Evolutionary conservation across 64 coral and sea anemone species (phyloP), one percentile per base, ranked within the genome.

Genomic region (Hydrozoanthus tunicans): DNA sequence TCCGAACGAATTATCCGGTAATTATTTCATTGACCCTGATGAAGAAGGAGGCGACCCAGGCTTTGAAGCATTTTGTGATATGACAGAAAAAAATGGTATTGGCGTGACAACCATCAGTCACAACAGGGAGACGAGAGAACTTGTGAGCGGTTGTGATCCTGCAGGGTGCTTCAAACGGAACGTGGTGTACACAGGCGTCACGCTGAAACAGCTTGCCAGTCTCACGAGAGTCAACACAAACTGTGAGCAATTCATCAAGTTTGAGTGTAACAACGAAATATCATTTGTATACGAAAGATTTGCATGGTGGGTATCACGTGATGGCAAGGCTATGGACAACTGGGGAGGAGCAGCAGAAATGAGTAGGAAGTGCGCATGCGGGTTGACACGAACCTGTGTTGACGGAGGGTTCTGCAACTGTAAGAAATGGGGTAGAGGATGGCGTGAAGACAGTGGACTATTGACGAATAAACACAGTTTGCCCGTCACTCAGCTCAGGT

Each of bases 221-320:
- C 64, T 86, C 13, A 72, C 83, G 17, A 70, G 9, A 55, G n/a
- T 72, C 3, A n/a, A 32, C 10, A 14, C 64, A 1, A n/a, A 54
- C 83, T 86, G 83, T 56, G 83, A 86, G n/a, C 83, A 86, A 51
- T 86, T 68, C 63, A 14, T 85, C 27, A 85, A 25, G 54, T 85
- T 64, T 6, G 58, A 11, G 13, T 83, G 80, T 6, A 5, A 58
- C 3, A n/a, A 53, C 17, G 9, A 32, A 80, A 56, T 14, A 13
- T 70, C 7, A 4, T 81, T 81, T 1, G 13, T 7, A 68, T 53
- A n/a, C 3, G 6, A 9, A 2, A 8, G 68, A 14, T 6, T 4
- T 73, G 53, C 43, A 9, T 75, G 85, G 57, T 73, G 58, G 26
- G 1, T 23, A 51, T 58, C 86, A 89, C 69, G 55, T 77, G 70